These are phyloP conservation scores for Periophthalmus magnuspinnatus DNA, from an alignment of 2,797 vertebrate species.

Conservation along the genomic window DNA sequence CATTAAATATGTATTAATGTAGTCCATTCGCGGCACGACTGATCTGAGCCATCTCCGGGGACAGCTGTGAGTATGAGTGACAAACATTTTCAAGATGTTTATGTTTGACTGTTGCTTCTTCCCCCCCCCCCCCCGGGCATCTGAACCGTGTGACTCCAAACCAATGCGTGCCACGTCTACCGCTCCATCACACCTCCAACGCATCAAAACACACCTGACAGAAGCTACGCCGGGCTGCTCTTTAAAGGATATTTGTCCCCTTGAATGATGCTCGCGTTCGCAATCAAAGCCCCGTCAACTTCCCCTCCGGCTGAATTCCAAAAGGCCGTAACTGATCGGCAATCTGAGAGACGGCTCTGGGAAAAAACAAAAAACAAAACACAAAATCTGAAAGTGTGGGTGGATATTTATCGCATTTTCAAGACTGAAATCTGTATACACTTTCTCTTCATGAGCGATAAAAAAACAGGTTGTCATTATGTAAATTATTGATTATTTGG, in stretches of 20 bases:
- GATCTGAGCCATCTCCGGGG: slow-evolving; percentile 25
- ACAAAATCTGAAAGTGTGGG: background rate
- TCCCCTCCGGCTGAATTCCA: slow-evolving; percentile 35
- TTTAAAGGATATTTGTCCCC: slow-evolving; percentile 52
- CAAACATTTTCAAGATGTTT: slow-evolving; percentile 41
- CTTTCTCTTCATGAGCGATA: too few species aligned
- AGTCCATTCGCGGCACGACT: background rate
- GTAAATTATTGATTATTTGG: too few species aligned
- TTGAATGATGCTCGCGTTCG: slow-evolving; percentile 19
- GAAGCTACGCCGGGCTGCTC: slow-evolving; percentile 24
- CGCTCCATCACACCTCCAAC: slow-evolving; percentile 49
- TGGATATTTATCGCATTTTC: too few species aligned
- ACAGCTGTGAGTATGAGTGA: slow-evolving; percentile 40
- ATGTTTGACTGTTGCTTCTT: slow-evolving; percentile 26
- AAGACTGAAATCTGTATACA: too few species aligned
- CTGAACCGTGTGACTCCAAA: slow-evolving; percentile 37
- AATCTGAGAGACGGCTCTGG: slow-evolving; percentile 31
- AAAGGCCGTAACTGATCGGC: slow-evolving; percentile 31
- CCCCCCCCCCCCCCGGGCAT: slow-evolving; percentile 25
- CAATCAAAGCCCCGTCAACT: slow-evolving; percentile 43
- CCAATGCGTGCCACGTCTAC: slow-evolving; percentile 25
- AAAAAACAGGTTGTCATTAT: too few species aligned
- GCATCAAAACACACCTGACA: slow-evolving; percentile 42
- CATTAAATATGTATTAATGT: slow-evolving; percentile 8
- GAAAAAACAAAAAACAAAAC: slow-evolving; percentile 23